Evolutionary conservation across 2,797 vertebrate species (phyloP).

Genomic region (Sylvilagus floridanus): DNA sequence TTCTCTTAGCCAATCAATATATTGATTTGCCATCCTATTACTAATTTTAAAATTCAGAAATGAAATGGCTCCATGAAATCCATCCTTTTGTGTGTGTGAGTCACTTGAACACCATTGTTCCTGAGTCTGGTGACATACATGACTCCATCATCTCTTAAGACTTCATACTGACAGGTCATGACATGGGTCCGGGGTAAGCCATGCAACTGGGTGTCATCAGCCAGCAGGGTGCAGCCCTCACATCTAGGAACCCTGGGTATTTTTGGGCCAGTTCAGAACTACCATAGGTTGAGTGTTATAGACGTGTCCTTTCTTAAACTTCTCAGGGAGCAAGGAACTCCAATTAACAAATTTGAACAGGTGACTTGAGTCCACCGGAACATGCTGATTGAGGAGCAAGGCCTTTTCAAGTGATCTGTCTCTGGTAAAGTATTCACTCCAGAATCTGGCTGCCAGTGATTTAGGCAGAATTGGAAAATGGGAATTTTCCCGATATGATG

Average conservation of each 20-base stretch:
- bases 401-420: conserved; percentile 89
- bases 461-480: conserved; percentile 89
- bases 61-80: conserved; percentile 90
- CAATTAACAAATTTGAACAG: conserved; percentile 92
- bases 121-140: conserved; percentile 92
- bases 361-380: conserved; percentile 85
- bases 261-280: neutral
- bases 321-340: conserved; percentile 91
- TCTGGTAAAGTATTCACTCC: conserved; percentile 92
- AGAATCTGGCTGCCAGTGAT: conserved; percentile 91
- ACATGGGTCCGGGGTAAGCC: conserved; percentile 90
- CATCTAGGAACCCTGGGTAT: conserved; percentile 85
- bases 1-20: conserved; percentile 89
- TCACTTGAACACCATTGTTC: conserved; percentile 89
- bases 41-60: conserved; percentile 87
- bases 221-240: conserved; percentile 90
- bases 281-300: conserved; percentile 81
- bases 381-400: conserved; percentile 91
- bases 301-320: conserved; percentile 83
- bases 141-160: conserved; percentile 93
- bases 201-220: conserved; percentile 84
- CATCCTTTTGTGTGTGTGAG: conserved; percentile 88
- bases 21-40: conserved; percentile 85
- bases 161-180: conserved; percentile 93
- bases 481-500: conserved; percentile 92